Evolutionary conservation across 1,140 invertebrate species (phyloP), one percentile per base, ranked within the genome.

Genomic region (Mizuhopecten yessoensis): DNA sequence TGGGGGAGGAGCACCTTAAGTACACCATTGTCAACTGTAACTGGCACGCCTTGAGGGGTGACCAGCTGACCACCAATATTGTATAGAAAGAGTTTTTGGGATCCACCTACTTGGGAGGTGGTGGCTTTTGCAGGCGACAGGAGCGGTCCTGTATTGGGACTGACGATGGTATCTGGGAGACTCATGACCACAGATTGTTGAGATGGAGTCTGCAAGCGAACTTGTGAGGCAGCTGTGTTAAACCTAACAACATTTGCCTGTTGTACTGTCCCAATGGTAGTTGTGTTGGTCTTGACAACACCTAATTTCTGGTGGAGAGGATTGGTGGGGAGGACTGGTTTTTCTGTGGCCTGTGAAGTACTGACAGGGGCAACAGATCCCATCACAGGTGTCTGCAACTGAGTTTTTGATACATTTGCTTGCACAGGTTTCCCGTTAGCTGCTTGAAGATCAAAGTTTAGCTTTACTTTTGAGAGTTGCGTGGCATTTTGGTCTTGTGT

Each of bases 61-160:
- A 94, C 90, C 34, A 95, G 86, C 88, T 95, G 92, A 29, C 94
- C 94, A 90, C 92, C 92, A n/a, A 94, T 92, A 75, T 90, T 93
- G 88, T 91, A 91, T 33, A 91, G 33, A 34, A 91, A 89, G 33
- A 91, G 49, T 87, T 91, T 91, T 29, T 91, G 90, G 34, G 42
- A 57, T 49, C 86, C 36, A 87, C 34, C 87, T 29, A 34, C 57
- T 75, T 75, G 57, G n/a, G 57, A 75, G 9, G 57, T 75, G 57
- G 57, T 29, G 57, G 57, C 23, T 75, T 75, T 75, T 5, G 57
- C 57, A 75, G 57, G 57, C 29, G 57, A 75, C 57, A 75, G 29
- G 2, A 75, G 57, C 9, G 57, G 57, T 17, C 42, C 42, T 45
- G 42, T 10, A 75, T n/a, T 75, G 57, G 57, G 23, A 75, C n/a